Evolutionary conservation across 2,113 vertebrate genomes (phyloP), one percentile per base, ranked within the genome.

Genomic region (Prionailurus viverrinus): DNA sequence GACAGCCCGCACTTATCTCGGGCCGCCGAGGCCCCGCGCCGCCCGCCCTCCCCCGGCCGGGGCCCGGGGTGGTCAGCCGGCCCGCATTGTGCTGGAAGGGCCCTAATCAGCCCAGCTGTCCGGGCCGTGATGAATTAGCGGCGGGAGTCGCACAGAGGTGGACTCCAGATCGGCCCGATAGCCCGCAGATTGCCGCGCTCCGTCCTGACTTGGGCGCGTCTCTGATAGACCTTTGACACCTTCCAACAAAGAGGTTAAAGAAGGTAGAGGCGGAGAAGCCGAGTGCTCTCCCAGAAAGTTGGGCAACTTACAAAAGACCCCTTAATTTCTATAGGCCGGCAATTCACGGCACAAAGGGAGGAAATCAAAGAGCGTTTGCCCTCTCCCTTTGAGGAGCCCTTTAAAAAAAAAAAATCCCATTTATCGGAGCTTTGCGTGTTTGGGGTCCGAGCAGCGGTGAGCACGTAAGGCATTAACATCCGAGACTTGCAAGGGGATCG

Each of bases 1-100:
- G 98, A 99, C 99, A 99, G 98, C 98, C 97, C 97, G 98, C 99
- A 98, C 99, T 99, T 99, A 99, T 99, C 99, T 98, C 89, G 16
- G 98, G 98, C 98, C 91, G 95, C 55, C 69, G 96, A 98, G 95
- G 97, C 69, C 69, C 98, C 1, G 0, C 95, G 98, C 98, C 63
- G 2, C 97, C 98, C 93, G 96, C 97, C 97, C 98, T 98, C 98
- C 98, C 98, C 98, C 96, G 96, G 98, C 97, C 95, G 1, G 78
- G 39, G 98, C 58, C 82, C 19, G 33, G 97, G 98, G 96, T 98
- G 99, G 99, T 98, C 99, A 98, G 97, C 97, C 29, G 18, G 96
- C 95, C 98, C 3, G 95, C 39, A 98, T 99, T 99, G 99, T 99
- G 97, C 98, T 65, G 65, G 18, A 31, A 84, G 97, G 98, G 96